Evolutionary conservation across 2,797 vertebrate species (phyloP), one percentile per base, ranked within the genome.

Genomic region (Cossypha dichroa): DNA sequence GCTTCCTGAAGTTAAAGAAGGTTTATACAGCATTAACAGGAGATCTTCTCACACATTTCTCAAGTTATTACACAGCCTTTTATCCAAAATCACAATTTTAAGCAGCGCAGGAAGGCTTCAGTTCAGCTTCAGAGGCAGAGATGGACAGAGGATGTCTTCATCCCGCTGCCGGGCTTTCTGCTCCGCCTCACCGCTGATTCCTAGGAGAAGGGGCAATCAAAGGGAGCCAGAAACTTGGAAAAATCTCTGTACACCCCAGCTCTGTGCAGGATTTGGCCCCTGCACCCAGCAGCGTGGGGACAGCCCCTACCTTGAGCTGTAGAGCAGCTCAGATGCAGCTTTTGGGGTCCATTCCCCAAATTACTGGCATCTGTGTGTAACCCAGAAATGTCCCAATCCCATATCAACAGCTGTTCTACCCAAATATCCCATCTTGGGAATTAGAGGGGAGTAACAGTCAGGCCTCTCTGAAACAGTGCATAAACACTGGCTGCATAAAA

Each of bases 1-100:
- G 88, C 95, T 58, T 36, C 93, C 94, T 97, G 93, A 95, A 96
- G 96, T 97, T 97, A 97, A 96, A 97, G 96, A 62, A 96, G 96
- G 43, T 81, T 96, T 96, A 96, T 86, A 77, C 90, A 95, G 95
- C 90, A 98, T 96, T 93, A 97, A 97, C 88, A 94, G 28, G 29
- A 96, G 96, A 96, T 97, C 85, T 93, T 70, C 92, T 96, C 89
- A 26, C 74, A 92, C 78, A 83, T 69, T 94, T 74, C 68, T 92
- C 86, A 80, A 95, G 95, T 93, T 95, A 88, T 75, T 85, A 91
- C 85, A 91, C 91, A 87, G 88, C 81, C 94, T 92, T 90, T 97
- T 92, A 81, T 75, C 67, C 88, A 84, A 94, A 96, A 96, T 88
- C 93, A 93, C 79, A 91, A 88, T 96, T 94, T 95, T 77, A 64